Conservation (phyloP, 2,797 vertebrate species). For the Fistularia commersonii region DNA sequence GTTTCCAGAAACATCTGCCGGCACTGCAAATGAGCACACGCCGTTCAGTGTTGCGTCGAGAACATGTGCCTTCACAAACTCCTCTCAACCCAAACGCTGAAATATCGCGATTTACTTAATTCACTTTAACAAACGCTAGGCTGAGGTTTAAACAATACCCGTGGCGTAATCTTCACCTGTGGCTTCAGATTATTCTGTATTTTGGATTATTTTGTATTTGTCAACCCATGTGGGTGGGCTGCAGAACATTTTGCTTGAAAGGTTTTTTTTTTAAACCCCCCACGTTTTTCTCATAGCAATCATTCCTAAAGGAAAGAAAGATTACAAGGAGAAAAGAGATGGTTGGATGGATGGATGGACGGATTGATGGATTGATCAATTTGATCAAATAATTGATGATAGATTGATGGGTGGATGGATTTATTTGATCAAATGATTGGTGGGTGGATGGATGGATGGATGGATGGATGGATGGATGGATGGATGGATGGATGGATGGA, state of each 20-base stretch:
- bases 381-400: no score
- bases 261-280: slow-evolving; percentile 13
- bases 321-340: no score
- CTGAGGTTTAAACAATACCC: slow-evolving; percentile 19
- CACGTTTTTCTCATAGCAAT: no score
- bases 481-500: no score
- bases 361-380: no score
- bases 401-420: no score
- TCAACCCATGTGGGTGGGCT: no score
- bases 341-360: no score
- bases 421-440: no score
- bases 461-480: no score
- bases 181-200: slow-evolving; percentile 22
- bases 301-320: no score
- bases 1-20: slow-evolving; percentile 75
- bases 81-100: slow-evolving; percentile 32
- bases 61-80: slow-evolving; percentile 39
- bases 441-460: no score
- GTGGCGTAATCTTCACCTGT: slow-evolving; percentile 25
- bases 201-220: slow-evolving; percentile 11
- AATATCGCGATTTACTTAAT: slow-evolving; percentile 27
- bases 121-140: slow-evolving; percentile 26
- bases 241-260: slow-evolving; percentile 5
- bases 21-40: slow-evolving; percentile 50
- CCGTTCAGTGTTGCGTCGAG: slow-evolving; percentile 61